These are phyloP conservation scores for Bufo gargarizans DNA, from an alignment of 2,113 vertebrate genomes.

Conservation along the genomic window DNA sequence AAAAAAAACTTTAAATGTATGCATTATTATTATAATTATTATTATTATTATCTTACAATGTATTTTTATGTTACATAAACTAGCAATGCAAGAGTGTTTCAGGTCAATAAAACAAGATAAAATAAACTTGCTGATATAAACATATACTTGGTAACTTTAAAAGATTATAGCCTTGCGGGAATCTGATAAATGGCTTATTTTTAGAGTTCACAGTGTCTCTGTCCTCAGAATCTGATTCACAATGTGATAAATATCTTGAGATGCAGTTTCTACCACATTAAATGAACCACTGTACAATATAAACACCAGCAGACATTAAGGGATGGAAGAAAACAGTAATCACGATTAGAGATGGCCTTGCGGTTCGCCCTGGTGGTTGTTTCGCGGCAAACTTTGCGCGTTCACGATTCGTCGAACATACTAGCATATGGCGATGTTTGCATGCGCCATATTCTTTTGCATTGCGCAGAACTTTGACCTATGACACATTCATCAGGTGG, in stretches of 20 bases:
- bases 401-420: too few species aligned
- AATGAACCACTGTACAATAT: not conserved
- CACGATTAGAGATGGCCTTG: too few species aligned
- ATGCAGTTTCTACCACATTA: not conserved
- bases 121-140: constrained; percentile 19
- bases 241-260: constrained; percentile 33
- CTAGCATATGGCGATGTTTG: too few species aligned
- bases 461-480: too few species aligned
- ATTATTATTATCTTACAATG: too few species aligned
- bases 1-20: too few species aligned
- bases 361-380: too few species aligned
- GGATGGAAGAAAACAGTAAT: not conserved
- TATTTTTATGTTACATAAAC: too few species aligned
- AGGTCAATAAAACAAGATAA: constrained; percentile 11
- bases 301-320: not conserved
- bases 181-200: constrained; percentile 38
- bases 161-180: constrained; percentile 7
- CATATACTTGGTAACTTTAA: constrained; percentile 22
- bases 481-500: too few species aligned
- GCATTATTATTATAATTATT: too few species aligned
- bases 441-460: too few species aligned
- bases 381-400: too few species aligned
- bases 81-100: not conserved
- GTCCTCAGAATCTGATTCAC: not conserved
- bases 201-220: not conserved